Evolutionary conservation across 92 coral and sea anemone genomes (phyloP).

Genomic region (Zoanthus sansibaricus): DNA sequence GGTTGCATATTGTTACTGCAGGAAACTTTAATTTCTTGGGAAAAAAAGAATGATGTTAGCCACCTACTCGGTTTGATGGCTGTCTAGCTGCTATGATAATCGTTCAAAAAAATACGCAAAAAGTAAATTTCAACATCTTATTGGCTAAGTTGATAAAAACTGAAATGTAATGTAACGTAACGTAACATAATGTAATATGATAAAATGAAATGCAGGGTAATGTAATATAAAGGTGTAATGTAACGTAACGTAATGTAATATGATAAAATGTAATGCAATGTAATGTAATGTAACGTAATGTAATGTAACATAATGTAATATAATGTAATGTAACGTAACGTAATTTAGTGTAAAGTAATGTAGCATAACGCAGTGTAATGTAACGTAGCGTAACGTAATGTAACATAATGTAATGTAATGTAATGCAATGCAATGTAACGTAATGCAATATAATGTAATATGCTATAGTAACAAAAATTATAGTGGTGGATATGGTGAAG

Average conservation of each 20-base stretch:
- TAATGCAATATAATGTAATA: not conserved
- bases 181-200: not conserved
- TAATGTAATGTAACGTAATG: not conserved
- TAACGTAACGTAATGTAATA: not conserved
- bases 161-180: no score
- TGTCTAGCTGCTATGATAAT: not conserved
- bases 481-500: no score
- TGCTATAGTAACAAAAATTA: not conserved
- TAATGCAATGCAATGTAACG: not conserved
- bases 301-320: not conserved
- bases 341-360: not conserved
- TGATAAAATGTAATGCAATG: no score
- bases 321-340: not conserved
- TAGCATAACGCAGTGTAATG: not conserved
- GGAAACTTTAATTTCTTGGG: slow-evolving; percentile 5
- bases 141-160: not conserved
- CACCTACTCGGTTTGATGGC: not conserved
- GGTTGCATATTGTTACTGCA: slow-evolving; percentile 34
- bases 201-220: not conserved
- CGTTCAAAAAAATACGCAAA: no score
- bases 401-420: no score
- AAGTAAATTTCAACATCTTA: no score
- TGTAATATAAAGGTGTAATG: no score
- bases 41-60: not conserved
- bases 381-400: no score